Conservation (phyloP, 2,888 invertebrate genomes). For the Drosophila affinis region DNA sequence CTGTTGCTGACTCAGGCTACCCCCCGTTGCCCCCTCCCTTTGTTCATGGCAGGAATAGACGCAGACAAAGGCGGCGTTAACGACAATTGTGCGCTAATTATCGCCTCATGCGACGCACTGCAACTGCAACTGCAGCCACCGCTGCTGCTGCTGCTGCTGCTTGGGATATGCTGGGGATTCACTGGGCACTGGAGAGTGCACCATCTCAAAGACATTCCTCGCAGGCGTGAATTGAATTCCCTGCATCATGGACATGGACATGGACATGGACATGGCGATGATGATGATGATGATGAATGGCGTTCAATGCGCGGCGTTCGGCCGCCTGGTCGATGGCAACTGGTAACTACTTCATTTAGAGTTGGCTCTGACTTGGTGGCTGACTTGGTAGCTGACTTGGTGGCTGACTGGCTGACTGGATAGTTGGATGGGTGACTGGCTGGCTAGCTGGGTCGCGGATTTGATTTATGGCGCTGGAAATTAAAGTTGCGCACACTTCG, state of each 20-base stretch:
- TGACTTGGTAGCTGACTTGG: neutral
- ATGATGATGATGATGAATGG: conserved; percentile 39
- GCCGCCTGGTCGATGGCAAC: neutral
- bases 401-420: too few species aligned
- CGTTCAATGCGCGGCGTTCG: conserved; percentile 1
- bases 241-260: conserved; percentile 25
- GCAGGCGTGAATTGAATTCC: conserved; percentile 77
- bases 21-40: neutral
- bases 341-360: conserved; percentile 43
- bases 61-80: conserved; percentile 49
- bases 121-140: conserved; percentile 8
- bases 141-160: conserved; percentile 3
- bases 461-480: conserved; percentile 65
- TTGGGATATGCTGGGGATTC: too few species aligned
- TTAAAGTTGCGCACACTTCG: conserved; percentile 60
- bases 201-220: conserved; percentile 58
- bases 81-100: conserved; percentile 79
- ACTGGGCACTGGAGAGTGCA: neutral
- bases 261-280: conserved; percentile 21
- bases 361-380: conserved; percentile 13
- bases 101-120: conserved; percentile 54
- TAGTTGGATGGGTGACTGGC: neutral
- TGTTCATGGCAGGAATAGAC: conserved; percentile 25
- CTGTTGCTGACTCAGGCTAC: conserved; percentile 17
- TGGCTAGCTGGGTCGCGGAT: conserved; percentile 28